phyloP scores from a whole-genome alignment of 2,113 vertebrate species.

The Trematomus loennbergii region DNA sequence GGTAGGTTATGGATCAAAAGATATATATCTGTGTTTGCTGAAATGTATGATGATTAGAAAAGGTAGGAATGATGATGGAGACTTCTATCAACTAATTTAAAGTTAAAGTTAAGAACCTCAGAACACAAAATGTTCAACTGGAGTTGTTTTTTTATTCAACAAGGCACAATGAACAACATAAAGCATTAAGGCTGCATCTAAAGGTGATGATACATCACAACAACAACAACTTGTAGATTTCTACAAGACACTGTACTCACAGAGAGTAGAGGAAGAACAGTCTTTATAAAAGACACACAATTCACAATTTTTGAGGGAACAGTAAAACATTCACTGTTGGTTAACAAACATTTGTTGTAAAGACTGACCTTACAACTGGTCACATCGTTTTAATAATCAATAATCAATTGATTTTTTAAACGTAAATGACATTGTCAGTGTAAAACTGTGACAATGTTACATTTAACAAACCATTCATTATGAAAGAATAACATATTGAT shows the following conservation, averaged over 20 bases:
- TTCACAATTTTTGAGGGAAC: background rate
- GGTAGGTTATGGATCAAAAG: too few species aligned
- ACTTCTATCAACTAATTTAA: too few species aligned
- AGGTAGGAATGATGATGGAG: too few species aligned
- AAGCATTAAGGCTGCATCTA: background rate
- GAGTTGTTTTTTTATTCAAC: background rate
- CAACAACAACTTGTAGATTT: constrained; percentile 38
- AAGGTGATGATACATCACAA: constrained; percentile 54
- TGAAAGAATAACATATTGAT: constrained; percentile 6
- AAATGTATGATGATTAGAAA: too few species aligned
- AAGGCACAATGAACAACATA: constrained; percentile 1
- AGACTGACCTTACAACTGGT: background rate
- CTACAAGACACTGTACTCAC: constrained; percentile 46
- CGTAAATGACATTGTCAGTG: background rate
- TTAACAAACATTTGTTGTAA: too few species aligned
- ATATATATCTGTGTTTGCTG: too few species aligned
- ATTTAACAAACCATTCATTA: background rate
- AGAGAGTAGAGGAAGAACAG: constrained; percentile 31
- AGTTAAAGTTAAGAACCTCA: too few species aligned
- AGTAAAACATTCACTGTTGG: background rate
- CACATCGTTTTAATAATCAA: background rate
- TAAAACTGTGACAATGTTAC: constrained; percentile 20
- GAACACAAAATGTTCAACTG: background rate
- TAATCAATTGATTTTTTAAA: background rate
- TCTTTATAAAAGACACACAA: constrained; percentile 52